Conservation (phyloP, 2,113 vertebrate species). For the Oxyruncus cristatus region DNA sequence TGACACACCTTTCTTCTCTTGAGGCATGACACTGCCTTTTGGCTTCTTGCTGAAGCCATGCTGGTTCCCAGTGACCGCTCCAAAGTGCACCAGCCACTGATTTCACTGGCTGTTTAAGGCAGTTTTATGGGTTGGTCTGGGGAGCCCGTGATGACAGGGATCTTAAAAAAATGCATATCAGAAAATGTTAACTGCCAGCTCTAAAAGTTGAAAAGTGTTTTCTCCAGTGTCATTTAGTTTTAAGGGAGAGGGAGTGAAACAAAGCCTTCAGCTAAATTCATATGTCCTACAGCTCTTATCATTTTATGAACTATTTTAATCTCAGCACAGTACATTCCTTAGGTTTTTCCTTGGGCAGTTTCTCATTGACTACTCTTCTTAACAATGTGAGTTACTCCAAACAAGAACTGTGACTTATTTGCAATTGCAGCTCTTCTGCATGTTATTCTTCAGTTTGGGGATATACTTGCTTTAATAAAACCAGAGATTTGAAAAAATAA, state of each 20-base stretch:
- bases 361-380: neutral
- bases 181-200: neutral
- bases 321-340: neutral
- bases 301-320: neutral
- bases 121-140: neutral
- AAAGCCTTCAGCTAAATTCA: neutral
- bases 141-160: neutral
- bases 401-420: neutral
- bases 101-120: neutral
- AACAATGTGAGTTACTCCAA: neutral
- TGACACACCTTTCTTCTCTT: neutral
- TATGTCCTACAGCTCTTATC: neutral
- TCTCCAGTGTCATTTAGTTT: neutral
- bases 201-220: neutral
- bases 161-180: neutral
- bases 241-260: neutral
- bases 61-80: neutral
- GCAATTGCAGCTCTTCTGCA: neutral
- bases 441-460: neutral
- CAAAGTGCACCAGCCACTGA: neutral
- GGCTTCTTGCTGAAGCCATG: neutral
- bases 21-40: neutral
- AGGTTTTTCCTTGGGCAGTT: neutral
- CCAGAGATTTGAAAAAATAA: neutral
- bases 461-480: neutral